A percentile compares a stretch with the other conserved stretches of the same genome.
Evolutionary conservation across 2,888 invertebrate species (phyloP).

Genomic region (Mythimna vitellina): DNA sequence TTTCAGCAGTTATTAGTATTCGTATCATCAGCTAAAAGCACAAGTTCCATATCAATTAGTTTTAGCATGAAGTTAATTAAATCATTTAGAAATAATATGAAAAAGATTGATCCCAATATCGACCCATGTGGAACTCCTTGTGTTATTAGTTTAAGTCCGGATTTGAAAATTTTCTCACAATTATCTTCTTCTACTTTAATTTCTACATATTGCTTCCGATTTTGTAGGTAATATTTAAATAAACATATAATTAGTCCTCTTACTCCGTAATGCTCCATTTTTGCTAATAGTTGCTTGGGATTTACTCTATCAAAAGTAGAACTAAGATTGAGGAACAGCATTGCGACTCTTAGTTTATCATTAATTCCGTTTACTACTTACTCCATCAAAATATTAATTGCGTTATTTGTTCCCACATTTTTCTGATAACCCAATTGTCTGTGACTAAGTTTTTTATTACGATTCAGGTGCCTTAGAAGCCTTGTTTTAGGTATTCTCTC

Average conservation of each 20-base stretch:
- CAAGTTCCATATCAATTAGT: too few relatives aligned
- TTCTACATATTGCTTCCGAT: too few relatives aligned
- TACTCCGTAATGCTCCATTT: not conserved
- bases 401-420: constrained; percentile 1
- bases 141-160: too few relatives aligned
- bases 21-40: not conserved
- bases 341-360: not conserved
- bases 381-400: constrained; percentile 3
- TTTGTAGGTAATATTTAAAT: too few relatives aligned
- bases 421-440: not conserved
- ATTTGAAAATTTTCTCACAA: too few relatives aligned
- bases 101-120: too few relatives aligned
- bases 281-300: not conserved
- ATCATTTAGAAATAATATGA: too few relatives aligned
- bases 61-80: too few relatives aligned
- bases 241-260: too few relatives aligned
- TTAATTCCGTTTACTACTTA: not conserved
- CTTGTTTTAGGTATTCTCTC: not conserved
- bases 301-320: not conserved
- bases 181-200: too few relatives aligned
- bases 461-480: not conserved
- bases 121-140: too few relatives aligned
- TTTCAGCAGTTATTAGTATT: not conserved
- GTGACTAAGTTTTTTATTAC: not conserved
- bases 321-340: not conserved